Base-by-base conservation (phyloP, 2,888 invertebrate genomes). In the Ophion costatus region DNA sequence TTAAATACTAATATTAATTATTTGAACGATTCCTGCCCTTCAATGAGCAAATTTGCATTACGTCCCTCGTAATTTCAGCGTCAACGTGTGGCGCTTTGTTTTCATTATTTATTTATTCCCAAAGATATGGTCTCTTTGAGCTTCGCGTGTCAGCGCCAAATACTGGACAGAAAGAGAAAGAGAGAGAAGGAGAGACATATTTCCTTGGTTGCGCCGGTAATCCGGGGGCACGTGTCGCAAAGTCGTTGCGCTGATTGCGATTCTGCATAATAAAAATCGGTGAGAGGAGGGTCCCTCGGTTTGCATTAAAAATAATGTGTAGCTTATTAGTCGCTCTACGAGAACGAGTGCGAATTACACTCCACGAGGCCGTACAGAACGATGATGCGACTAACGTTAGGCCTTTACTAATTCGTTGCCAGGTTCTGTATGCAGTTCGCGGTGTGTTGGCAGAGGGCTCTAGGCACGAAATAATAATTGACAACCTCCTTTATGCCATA, bases 231-330 rank as follows among this genome's bases (percentile, higher is more conserved):
- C 66, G 71, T 77, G 71, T 20, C 51, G 14, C 66, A 38, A 63
- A 70, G 67, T 76, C 56, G 20, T 76, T n/a, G 29, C n/a, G 6
- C 22, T 57, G 45, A 69, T 20, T 3, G 45, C 74, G 57, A 20
- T 0, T 66, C 10, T 38, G 38, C n/a, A 20, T 66, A 66, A 56
- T 51, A 70, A 70, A 71, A 82, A 85, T 86, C 5, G 29, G 17
- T 29, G 63, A 66, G 9, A 17, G 38, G 6, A 9, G 14, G 14
- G 45, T 17, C 85, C 87, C 83, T 6, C 0, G 45, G 87, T 75
- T 71, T 83, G 88, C 88, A 90, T 88, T 90, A 89, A 91, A 91
- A 91, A 91, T 90, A 90, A 91, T 51, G 51, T 90, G 87, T 85
- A 88, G 89, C 91, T 92, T 90, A 91, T 91, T 91, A 91, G 89